Evolutionary conservation across 2,888 invertebrate species (phyloP).

Genomic region (Lasius platythorax): DNA sequence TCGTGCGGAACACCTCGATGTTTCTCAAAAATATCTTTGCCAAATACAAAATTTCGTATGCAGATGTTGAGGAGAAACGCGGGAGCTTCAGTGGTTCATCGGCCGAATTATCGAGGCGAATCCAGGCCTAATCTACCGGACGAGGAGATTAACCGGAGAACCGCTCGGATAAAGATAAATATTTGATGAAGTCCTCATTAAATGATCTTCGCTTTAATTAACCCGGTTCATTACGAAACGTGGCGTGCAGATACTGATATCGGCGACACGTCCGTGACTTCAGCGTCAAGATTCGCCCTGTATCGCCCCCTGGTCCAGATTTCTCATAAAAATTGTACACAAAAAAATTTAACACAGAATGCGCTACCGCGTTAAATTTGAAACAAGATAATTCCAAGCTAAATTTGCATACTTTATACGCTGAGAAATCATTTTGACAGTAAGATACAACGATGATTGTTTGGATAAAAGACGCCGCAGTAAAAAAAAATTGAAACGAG

Average conservation of each 20-base stretch:
- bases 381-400: background rate
- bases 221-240: conserved; percentile 61
- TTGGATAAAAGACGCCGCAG: background rate
- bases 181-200: conserved; percentile 25
- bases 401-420: background rate
- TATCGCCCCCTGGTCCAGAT: conserved; percentile 39
- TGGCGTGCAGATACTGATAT: conserved; percentile 63
- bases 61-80: background rate
- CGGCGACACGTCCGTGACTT: conserved; percentile 47
- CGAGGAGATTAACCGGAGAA: conserved; percentile 39
- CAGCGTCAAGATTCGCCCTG: conserved; percentile 61
- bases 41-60: conserved; percentile 21
- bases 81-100: conserved; percentile 21
- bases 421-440: background rate
- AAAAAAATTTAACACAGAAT: background rate
- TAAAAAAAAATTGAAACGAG: background rate
- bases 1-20: conserved; percentile 27
- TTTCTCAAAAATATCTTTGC: conserved; percentile 5
- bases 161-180: conserved; percentile 28
- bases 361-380: background rate
- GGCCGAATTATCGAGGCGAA: conserved; percentile 45
- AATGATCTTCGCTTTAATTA: conserved; percentile 54
- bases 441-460: background rate
- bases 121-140: conserved; percentile 37
- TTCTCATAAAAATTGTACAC: background rate